Evolutionary conservation across 2,113 vertebrate genomes (phyloP), one percentile per base, ranked within the genome.

Genomic region (Desmodus rotundus): DNA sequence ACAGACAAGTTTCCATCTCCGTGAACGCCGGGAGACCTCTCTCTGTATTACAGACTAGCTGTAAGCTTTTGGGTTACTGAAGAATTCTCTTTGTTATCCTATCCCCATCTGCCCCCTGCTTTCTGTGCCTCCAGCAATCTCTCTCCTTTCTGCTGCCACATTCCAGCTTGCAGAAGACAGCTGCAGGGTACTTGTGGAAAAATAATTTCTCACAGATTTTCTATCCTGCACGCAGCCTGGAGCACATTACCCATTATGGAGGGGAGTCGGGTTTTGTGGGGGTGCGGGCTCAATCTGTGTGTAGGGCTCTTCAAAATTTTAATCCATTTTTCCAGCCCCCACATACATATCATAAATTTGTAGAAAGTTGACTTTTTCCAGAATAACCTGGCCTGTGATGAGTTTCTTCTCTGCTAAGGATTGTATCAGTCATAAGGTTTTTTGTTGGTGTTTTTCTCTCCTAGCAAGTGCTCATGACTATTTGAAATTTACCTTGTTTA

Each of bases 401-500:
- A 65, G 3, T 76, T 56, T 74, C 4, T 43, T 93, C 13, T 81
- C 12, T 73, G 41, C 22, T 50, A 81, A 19, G 65, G 70, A 47
- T 58, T 87, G 7, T 20, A 50, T 19, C 17, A 36, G 6, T 58
- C 14, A 15, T 58, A 17, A 8, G 11, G 45, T 7, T 61, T 67
- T 43, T 56, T 43, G 33, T 10, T 67, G 41, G 20, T 54, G 8
- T 61, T 41, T 41, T 74, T 36, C 77, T 31, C 9, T 70, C 36
- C 63, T 9, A 76, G 10, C 20, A 87, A 28, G 9, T 41, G 6
- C 33, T 68, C 17, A 26, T 45, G 50, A 22, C 22, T 50, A 88
- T 68, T 73, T 52, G 28, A 85, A 80, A 82, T 96, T 63, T 45
- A 41, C 3, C 63, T 68, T 86, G 17, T 89, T 77, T 67, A 50